Conservation (phyloP, 2,797 vertebrate genomes). For the Merluccius polli region DNA sequence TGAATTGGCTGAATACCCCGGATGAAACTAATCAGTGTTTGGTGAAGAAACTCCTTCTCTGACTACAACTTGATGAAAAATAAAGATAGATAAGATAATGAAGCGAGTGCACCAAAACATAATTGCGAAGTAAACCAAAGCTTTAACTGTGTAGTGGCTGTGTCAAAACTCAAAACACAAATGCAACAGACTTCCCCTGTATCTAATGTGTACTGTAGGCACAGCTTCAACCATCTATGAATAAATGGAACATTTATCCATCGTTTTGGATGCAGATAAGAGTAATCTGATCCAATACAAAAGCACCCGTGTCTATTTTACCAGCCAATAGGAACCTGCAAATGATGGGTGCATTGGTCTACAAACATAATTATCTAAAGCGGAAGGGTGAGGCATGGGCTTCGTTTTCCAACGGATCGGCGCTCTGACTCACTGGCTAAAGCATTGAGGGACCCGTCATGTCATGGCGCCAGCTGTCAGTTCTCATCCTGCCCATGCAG, state of each 20-base stretch:
- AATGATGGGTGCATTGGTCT: neutral
- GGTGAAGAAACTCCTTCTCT: neutral
- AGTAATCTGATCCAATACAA: neutral
- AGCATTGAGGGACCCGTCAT: constrained; percentile 30
- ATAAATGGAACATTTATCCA: neutral
- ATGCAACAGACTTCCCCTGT: neutral
- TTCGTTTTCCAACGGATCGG: neutral
- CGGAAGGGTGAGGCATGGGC: neutral
- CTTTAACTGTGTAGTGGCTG: no score
- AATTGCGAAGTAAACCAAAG: neutral
- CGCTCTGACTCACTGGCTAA: constrained; percentile 54
- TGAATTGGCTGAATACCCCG: neutral
- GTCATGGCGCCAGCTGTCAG: neutral
- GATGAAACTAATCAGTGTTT: neutral
- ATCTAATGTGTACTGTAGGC: neutral
- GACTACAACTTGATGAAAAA: neutral
- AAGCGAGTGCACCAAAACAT: neutral
- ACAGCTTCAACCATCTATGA: neutral
- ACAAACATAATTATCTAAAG: neutral
- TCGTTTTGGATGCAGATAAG: neutral
- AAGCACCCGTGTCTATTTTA: neutral
- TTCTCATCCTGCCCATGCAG: constrained; percentile 13
- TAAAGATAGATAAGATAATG: neutral
- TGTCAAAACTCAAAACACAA: neutral
- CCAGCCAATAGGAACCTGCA: neutral